Conservation (phyloP, 2,113 vertebrate species). For the Dasypus novemcinctus region DNA sequence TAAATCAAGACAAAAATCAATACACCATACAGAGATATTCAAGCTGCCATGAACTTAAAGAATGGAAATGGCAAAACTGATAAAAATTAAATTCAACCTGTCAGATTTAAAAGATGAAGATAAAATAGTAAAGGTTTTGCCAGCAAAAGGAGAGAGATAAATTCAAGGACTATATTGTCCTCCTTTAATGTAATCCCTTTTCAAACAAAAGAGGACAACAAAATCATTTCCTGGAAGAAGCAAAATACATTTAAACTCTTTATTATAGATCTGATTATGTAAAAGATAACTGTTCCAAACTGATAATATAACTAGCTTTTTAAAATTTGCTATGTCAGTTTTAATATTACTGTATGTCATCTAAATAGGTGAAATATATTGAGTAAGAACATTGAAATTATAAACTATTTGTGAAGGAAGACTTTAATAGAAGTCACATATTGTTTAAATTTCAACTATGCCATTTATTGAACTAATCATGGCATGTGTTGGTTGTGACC, state of each 20-base stretch:
- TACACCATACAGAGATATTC: constrained; percentile 43
- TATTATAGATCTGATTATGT: background rate
- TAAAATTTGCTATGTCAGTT: background rate
- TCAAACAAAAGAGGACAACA: background rate
- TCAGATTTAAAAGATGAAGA: constrained; percentile 67
- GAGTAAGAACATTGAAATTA: background rate
- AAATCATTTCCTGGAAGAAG: background rate
- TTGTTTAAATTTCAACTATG: background rate
- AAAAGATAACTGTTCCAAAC: background rate
- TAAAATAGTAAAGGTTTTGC: constrained; percentile 47
- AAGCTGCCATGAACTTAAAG: constrained; percentile 2
- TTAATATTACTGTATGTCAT: background rate
- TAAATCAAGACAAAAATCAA: constrained; percentile 69
- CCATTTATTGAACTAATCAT: background rate
- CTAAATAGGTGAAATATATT: background rate
- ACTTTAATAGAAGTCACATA: background rate
- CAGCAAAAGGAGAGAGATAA: background rate
- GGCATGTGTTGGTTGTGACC: background rate
- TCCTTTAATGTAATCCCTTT: background rate
- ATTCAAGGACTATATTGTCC: background rate
- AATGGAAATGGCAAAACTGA: constrained; percentile 62
- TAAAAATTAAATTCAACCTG: constrained; percentile 64
- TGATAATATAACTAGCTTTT: background rate
- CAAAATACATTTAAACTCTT: background rate
- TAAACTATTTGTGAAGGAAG: background rate